These are phyloP conservation scores for Silurus aristotelis DNA, from an alignment of 2,797 vertebrate species.

Conservation along the genomic window DNA sequence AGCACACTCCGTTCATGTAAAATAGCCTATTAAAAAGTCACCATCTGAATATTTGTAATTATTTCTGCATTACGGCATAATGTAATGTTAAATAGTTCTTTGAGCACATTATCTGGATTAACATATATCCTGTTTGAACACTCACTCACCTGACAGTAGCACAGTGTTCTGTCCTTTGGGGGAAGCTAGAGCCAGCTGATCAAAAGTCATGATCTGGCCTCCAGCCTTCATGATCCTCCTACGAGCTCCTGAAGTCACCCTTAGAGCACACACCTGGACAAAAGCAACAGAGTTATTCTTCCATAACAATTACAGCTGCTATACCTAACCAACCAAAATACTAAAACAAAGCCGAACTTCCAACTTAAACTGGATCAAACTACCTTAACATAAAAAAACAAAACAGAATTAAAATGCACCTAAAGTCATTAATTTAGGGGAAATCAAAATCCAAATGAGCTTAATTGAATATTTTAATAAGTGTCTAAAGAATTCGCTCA, in stretches of 20 bases:
- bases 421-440: neutral
- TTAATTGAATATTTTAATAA: neutral
- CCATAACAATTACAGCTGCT: neutral
- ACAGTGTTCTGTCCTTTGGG: conserved; percentile 90
- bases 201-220: conserved; percentile 89
- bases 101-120: no score
- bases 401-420: neutral
- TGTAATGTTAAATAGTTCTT: no score
- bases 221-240: conserved; percentile 86
- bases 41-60: neutral
- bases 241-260: conserved; percentile 81
- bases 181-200: conserved; percentile 87
- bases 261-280: conserved; percentile 83
- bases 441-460: neutral
- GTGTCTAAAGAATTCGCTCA: neutral
- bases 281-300: neutral
- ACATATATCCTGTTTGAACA: neutral
- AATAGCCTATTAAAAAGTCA: no score
- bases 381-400: neutral
- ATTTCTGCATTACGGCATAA: neutral
- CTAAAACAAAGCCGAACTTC: neutral
- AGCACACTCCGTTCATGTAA: neutral
- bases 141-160: conserved; percentile 83
- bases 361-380: neutral
- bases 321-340: neutral